A percentile compares a stretch with the other conserved stretches of the same genome.
These are phyloP conservation scores for Micronycteris hirsuta DNA, from an alignment of 2,113 vertebrate genomes.

Conservation along the genomic window DNA sequence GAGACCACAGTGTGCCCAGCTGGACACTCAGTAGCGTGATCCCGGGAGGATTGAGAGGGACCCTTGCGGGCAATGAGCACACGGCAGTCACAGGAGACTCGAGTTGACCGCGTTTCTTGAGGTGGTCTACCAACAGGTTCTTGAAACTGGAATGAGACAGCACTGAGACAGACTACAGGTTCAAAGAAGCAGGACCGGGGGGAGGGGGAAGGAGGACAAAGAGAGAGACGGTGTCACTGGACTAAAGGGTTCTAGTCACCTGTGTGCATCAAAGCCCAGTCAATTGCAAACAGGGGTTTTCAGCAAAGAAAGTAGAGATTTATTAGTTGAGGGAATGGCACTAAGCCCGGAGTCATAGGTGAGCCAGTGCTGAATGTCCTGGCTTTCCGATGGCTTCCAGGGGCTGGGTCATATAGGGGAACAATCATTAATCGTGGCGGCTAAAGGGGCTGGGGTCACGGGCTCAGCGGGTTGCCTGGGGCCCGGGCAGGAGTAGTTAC, in stretches of 20 bases:
- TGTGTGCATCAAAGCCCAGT: not conserved
- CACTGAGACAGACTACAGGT: too few species aligned
- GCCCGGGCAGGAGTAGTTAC: not conserved
- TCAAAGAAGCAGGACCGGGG: not conserved
- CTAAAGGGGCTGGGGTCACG: not conserved
- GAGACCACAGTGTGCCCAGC: not conserved
- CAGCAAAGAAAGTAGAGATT: not conserved
- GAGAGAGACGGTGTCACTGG: not conserved
- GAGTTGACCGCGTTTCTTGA: accelerated
- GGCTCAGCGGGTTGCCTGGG: not conserved
- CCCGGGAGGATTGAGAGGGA: not conserved
- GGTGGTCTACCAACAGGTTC: not conserved
- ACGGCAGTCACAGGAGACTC: not conserved
- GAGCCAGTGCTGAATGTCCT: not conserved
- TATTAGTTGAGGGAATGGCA: not conserved
- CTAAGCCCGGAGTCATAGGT: not conserved
- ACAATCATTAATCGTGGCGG: not conserved
- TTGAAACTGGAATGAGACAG: not conserved
- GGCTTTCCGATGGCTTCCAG: not conserved
- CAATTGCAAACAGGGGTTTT: not conserved
- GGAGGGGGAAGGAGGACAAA: too few species aligned
- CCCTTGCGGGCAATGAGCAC: not conserved
- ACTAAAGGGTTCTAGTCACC: not conserved
- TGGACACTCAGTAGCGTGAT: not conserved
- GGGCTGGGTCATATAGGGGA: not conserved